Evolutionary conservation across 2,113 vertebrate genomes (phyloP).

Genomic region (Phaethon lepturus): DNA sequence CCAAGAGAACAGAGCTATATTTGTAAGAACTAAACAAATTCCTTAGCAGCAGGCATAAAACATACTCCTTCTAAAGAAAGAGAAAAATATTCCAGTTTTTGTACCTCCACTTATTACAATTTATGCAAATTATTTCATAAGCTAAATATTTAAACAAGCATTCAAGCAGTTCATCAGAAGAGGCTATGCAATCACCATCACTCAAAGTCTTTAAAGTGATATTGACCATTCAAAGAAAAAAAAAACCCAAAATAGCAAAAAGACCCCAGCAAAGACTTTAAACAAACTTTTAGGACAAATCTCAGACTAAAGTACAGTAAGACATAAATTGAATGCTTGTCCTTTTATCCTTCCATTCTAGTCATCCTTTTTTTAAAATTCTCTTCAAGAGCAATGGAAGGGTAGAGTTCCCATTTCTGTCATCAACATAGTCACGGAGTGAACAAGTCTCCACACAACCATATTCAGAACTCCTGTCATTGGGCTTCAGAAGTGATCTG

Average conservation of each 20-base stretch:
- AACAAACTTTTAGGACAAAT: not conserved
- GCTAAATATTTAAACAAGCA: not conserved
- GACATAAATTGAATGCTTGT: not conserved
- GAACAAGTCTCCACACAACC: not conserved
- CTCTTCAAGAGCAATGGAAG: not conserved
- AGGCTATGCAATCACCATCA: not conserved
- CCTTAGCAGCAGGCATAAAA: not conserved
- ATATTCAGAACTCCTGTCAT: not conserved
- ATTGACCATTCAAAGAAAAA: not conserved
- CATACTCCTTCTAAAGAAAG: not conserved
- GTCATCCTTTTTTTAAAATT: not conserved
- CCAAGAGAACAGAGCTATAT: not conserved
- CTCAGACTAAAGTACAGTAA: not conserved
- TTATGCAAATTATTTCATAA: not conserved
- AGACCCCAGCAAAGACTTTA: not conserved
- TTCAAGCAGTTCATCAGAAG: not conserved
- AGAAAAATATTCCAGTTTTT: not conserved
- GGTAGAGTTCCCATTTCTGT: not conserved
- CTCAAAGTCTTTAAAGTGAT: not conserved
- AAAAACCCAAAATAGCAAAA: not conserved
- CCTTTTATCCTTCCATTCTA: not conserved
- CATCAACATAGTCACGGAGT: not conserved
- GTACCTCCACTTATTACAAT: not conserved
- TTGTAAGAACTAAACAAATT: not conserved
- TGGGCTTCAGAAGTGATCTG: not conserved